Base-by-base conservation (phyloP, 1,140 invertebrate species). In the Onthophagus taurus region DNA sequence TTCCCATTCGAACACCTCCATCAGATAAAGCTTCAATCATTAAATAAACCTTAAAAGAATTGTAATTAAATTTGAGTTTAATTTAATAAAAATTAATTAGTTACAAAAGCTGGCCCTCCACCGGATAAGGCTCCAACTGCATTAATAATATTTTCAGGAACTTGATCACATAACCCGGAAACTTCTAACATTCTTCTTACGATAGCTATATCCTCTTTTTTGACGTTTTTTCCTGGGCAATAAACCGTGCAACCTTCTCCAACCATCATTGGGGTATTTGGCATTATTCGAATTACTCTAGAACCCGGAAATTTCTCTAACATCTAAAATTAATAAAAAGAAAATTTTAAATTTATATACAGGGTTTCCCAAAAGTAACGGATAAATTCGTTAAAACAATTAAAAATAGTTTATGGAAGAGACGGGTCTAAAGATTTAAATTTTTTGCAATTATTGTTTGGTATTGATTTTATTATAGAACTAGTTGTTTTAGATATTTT, bases 71-170 rank as follows among this genome's bases (percentile, higher is more conserved):
- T 36, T 36, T 11, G 2, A 4, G 7, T 3, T 17, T 34, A n/a
- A 37, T 7, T n/a, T 12, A n/a, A 37, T 4, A 33, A 11, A 13
- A 2, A 33, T 3, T 33, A n/a, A 12, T 42, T n/a, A 71, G 73
- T 76, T 76, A 93, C 92, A 78, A 89, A 97, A 41, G 93, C 91
- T 23, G 91, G 91, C 11, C 91, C 92, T 68, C 84, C 87, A 12
- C 88, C 90, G 45, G 83, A 78, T 1, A 97, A 63, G 6, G 80
- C 86, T 3, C 86, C 83, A 24, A 86, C 76, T 7, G 86, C 78
- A 65, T 92, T 83, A 45, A 97, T 84, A 47, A 87, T 67, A 24
- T 70, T 60, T 65, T 98, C 93, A 2, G 81, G 71, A 33, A 97
- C 77, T 60, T 77, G 72, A 59, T 90, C 79, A 50, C 77, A 80